Evolutionary conservation across 2,888 invertebrate genomes (phyloP), one percentile per base, ranked within the genome.

Genomic region (Ectemnius cavifrons): DNA sequence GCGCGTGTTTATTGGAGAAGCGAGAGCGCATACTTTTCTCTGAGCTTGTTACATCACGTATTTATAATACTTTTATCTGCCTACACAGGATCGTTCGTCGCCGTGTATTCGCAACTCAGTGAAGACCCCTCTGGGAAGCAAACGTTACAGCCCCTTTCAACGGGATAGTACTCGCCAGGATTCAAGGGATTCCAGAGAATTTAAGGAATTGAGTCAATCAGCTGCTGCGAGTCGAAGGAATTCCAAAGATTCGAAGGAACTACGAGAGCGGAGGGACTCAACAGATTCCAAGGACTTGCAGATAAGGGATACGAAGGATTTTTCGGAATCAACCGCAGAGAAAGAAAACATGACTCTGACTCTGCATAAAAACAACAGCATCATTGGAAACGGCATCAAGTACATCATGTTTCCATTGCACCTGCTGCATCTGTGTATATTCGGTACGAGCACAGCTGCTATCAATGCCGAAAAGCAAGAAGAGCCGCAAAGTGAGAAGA

Each of bases 361-460:
- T n/a, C 45, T 14, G 14, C 37, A 16, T 0, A 27, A 52, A 11
- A 68, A 37, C 58, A 4, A 28, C 23, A 63, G 59, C 0, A 28
- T 76, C 28, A 45, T 71, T n/a, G 46, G 27, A 4, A 74, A 4
- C n/a, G 57, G 71, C 0, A 74, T 78, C 11, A 77, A 71, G 18
- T 65, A 72, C 37, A 70, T 72, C 11, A 73, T 78, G 71, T 52
- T 71, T 14, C 68, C 73, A 14, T 46, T 77, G 2, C 63, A 72
- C 18, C 20, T 65, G 8, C 16, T 77, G 6, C 49, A 14, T 1
- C 68, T 63, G 1, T 67, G 46, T 5, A 60, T 77, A 56, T 72
- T 74, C 6, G 52, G 63, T 0, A 37, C 11, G 3, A 63, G n/a
- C 2, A 0, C 27, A 3, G 4, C 0, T 1, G 6, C 20, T 13